Conservation (phyloP, 2,797 vertebrate species). For the Danio tinwini region DNA sequence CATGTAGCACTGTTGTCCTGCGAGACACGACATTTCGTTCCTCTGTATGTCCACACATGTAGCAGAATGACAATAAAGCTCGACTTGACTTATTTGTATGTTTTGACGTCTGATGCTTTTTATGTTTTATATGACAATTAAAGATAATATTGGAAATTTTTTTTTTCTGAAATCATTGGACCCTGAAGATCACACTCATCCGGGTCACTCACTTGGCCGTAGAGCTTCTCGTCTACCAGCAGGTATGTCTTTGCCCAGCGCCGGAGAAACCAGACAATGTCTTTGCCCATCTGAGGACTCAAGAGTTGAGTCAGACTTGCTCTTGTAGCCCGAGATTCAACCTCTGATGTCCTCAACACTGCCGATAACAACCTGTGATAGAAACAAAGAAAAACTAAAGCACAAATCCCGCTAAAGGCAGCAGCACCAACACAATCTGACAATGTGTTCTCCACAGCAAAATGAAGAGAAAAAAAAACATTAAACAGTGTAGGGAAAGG, state of each 20-base stretch:
- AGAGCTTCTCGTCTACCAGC: conserved; percentile 96
- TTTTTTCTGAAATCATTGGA: too few species aligned
- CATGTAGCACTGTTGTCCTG: too few species aligned
- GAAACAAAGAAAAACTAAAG: not conserved
- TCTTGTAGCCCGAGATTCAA: conserved; percentile 95
- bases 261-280: conserved; percentile 97
- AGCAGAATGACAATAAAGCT: too few species aligned
- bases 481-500: not conserved
- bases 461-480: not conserved
- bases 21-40: too few species aligned
- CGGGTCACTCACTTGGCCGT: conserved; percentile 87
- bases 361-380: conserved; percentile 90
- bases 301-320: conserved; percentile 92
- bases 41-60: too few species aligned
- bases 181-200: not conserved
- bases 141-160: too few species aligned
- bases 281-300: conserved; percentile 99
- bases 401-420: conserved; percentile 1
- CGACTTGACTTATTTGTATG: too few species aligned
- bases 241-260: conserved; percentile 98
- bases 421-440: not conserved
- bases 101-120: too few species aligned
- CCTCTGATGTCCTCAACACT: conserved; percentile 94
- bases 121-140: too few species aligned
- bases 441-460: not conserved